These are phyloP conservation scores for Aricia agestis DNA, from an alignment of 1,140 invertebrate genomes.

Conservation along the genomic window DNA sequence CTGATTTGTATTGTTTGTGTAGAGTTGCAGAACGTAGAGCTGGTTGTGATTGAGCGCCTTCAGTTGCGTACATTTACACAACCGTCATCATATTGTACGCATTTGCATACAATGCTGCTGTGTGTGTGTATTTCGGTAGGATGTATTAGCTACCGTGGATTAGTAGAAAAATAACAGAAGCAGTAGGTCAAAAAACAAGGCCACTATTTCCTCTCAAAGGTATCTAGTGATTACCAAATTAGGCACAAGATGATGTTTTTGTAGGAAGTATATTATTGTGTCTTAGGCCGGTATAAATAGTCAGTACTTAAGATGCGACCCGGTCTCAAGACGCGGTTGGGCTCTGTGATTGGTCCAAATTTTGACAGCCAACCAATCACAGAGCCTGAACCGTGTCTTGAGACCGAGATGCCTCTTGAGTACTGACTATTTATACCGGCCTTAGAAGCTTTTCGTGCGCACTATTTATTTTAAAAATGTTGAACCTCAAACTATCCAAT, in stretches of 20 bases:
- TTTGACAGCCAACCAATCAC: too few species aligned
- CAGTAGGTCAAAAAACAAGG: not conserved
- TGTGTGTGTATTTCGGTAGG: constrained; percentile 33
- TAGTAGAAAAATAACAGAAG: not conserved
- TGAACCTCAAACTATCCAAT: not conserved
- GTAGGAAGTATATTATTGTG: too few species aligned
- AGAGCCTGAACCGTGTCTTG: too few species aligned
- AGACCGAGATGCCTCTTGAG: too few species aligned
- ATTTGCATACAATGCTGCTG: constrained; percentile 53
- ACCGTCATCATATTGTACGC: constrained; percentile 45
- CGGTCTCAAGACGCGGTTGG: too few species aligned
- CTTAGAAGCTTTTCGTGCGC: too few species aligned
- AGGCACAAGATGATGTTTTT: not conserved
- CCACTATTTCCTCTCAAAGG: not conserved
- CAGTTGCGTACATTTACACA: constrained; percentile 42
- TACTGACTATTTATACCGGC: too few species aligned
- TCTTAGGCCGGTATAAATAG: too few species aligned
- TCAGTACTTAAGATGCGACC: too few species aligned
- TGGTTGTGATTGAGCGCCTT: constrained; percentile 12
- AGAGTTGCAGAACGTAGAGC: not conserved
- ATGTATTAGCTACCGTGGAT: constrained; percentile 11
- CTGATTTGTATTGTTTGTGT: constrained; percentile 11
- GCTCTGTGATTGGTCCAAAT: too few species aligned
- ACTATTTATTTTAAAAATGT: not conserved
- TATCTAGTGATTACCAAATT: not conserved